Evolutionary conservation across 1,140 invertebrate species (phyloP).

Genomic region (Drosophila littoralis): DNA sequence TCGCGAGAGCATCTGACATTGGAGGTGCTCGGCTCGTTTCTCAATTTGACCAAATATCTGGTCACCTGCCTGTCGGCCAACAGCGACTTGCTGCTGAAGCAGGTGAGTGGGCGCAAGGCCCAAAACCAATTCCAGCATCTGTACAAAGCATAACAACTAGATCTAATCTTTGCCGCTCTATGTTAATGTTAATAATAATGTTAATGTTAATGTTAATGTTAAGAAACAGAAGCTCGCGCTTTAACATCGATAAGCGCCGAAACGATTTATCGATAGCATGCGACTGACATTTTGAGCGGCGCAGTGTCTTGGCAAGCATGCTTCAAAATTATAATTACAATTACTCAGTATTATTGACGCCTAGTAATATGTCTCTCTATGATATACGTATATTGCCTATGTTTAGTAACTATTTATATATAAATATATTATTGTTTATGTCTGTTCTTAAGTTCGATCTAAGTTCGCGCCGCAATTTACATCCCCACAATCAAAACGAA

Average conservation of each 20-base stretch:
- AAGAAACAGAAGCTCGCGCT: slow-evolving; percentile 14
- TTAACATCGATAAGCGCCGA: slow-evolving; percentile 33
- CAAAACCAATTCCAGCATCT: background rate
- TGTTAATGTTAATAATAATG: slow-evolving; percentile 12
- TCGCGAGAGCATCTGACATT: slow-evolving; percentile 96
- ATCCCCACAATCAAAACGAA: background rate
- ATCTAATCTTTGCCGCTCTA: slow-evolving; percentile 22
- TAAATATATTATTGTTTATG: slow-evolving; percentile 18
- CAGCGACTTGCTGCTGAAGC: slow-evolving; percentile 97
- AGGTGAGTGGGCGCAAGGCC: slow-evolving; percentile 86
- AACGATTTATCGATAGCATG: slow-evolving; percentile 49
- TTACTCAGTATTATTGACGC: background rate
- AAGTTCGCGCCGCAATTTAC: slow-evolving; percentile 37
- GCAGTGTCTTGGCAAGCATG: slow-evolving; percentile 49
- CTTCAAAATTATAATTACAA: slow-evolving; percentile 21
- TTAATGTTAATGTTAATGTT: background rate
- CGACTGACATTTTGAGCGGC: slow-evolving; percentile 34
- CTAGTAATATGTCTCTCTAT: slow-evolving; percentile 8
- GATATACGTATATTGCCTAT: slow-evolving; percentile 7
- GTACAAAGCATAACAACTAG: background rate
- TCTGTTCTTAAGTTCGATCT: slow-evolving; percentile 51
- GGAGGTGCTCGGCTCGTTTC: slow-evolving; percentile 96
- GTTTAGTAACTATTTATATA: slow-evolving; percentile 5
- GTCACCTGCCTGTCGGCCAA: slow-evolving; percentile 96
- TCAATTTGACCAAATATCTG: slow-evolving; percentile 97